Evolutionary conservation across 2,797 vertebrate genomes (phyloP).

Genomic region (Macropus fuliginosus): DNA sequence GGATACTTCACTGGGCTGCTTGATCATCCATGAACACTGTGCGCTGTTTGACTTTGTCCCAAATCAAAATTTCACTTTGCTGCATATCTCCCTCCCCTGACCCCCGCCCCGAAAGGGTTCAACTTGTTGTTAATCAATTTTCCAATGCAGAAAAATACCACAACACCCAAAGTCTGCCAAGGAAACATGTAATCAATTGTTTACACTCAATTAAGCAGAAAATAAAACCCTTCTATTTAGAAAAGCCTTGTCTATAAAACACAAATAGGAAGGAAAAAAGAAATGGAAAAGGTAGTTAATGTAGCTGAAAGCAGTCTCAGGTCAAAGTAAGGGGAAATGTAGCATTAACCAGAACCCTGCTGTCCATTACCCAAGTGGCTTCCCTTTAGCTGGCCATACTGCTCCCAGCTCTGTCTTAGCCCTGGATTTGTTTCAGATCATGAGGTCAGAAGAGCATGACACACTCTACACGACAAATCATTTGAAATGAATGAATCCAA

Average conservation of each 20-base stretch:
- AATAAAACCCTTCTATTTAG: slow-evolving; percentile 81
- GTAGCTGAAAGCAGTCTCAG: neutral
- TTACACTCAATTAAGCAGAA: slow-evolving; percentile 86
- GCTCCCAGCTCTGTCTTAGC: neutral
- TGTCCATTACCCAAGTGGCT: neutral
- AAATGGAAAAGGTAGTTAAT: slow-evolving; percentile 63
- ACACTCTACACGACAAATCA: neutral
- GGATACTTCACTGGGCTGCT: slow-evolving; percentile 76
- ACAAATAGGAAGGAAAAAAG: slow-evolving; percentile 76
- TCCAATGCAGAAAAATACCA: slow-evolving; percentile 73
- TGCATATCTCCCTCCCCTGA: neutral
- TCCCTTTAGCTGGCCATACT: neutral
- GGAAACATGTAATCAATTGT: slow-evolving; percentile 80
- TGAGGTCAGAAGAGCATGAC: neutral
- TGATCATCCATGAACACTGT: slow-evolving; percentile 74
- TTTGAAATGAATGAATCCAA: neutral
- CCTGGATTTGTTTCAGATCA: neutral
- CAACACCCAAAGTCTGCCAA: slow-evolving; percentile 65
- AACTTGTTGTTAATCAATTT: slow-evolving; percentile 72
- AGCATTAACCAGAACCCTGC: neutral
- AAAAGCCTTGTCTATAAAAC: slow-evolving; percentile 78
- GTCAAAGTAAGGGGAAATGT: slow-evolving; percentile 27
- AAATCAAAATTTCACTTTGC: slow-evolving; percentile 76
- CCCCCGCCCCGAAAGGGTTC: slow-evolving; percentile 8
- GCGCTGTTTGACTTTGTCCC: slow-evolving; percentile 60